Conservation (phyloP, 2,888 invertebrate genomes). For the Serripes groenlandicus region DNA sequence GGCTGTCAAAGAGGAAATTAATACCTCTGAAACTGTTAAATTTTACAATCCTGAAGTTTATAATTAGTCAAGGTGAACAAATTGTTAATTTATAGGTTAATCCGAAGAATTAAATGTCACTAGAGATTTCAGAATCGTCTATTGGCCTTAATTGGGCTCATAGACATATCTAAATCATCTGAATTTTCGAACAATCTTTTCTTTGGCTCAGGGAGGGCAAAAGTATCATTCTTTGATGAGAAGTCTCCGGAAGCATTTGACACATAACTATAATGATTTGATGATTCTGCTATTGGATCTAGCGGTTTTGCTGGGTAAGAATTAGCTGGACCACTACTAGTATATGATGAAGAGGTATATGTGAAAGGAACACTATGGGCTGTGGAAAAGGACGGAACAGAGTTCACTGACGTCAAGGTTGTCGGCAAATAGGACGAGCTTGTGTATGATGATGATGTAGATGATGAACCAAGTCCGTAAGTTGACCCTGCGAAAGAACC, state of each 20-base stretch:
- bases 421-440: constrained; percentile 63
- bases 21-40: neutral
- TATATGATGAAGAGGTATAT: constrained; percentile 54
- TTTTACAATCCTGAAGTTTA: neutral
- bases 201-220: constrained; percentile 77
- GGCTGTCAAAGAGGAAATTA: neutral
- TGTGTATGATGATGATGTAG: constrained; percentile 57
- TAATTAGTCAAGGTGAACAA: neutral
- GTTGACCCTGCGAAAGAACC: constrained; percentile 53
- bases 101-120: neutral
- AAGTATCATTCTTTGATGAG: constrained; percentile 71
- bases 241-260: constrained; percentile 74
- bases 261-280: constrained; percentile 77
- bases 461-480: constrained; percentile 46
- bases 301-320: constrained; percentile 61
- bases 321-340: constrained; percentile 56
- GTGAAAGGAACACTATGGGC: constrained; percentile 66
- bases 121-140: constrained; percentile 60
- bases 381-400: constrained; percentile 63
- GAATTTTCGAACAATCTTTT: constrained; percentile 78
- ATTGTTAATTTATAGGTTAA: neutral
- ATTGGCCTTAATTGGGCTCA: constrained; percentile 78
- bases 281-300: constrained; percentile 66
- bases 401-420: constrained; percentile 55
- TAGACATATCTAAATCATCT: constrained; percentile 75